These are phyloP conservation scores for Megaleporinus macrocephalus DNA, from an alignment of 2,113 vertebrate species.

Conservation along the genomic window DNA sequence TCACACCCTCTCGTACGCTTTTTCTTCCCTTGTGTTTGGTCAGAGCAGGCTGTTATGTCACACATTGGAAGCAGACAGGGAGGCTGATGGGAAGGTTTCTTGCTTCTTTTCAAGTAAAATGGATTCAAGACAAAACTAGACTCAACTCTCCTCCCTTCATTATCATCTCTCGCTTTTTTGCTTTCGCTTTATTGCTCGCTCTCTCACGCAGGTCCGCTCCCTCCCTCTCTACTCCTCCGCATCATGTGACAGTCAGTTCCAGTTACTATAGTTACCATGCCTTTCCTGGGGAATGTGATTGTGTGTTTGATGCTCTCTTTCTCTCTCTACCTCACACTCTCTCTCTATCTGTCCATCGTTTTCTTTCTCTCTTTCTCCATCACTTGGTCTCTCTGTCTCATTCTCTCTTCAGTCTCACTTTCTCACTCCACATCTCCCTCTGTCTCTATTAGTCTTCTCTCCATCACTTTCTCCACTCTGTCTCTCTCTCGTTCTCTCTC, in stretches of 20 bases:
- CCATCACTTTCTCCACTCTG: slow-evolving; percentile 18
- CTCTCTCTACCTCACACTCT: slow-evolving; percentile 37
- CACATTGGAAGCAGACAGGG: not conserved
- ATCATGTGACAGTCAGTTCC: slow-evolving; percentile 78
- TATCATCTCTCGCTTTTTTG: slow-evolving; percentile 46
- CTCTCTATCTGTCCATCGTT: slow-evolving; percentile 20
- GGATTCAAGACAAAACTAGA: slow-evolving; percentile 12
- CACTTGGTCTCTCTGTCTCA: slow-evolving; percentile 42
- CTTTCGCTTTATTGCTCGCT: slow-evolving; percentile 47
- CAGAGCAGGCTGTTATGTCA: slow-evolving; percentile 14
- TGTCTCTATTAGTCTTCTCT: not conserved
- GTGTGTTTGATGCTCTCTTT: slow-evolving; percentile 58
- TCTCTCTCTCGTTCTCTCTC: slow-evolving; percentile 49
- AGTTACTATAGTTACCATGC: slow-evolving; percentile 79
- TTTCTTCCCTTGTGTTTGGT: slow-evolving; percentile 28
- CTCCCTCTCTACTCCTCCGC: slow-evolving; percentile 64
- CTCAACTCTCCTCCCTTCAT: slow-evolving; percentile 42
- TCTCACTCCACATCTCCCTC: slow-evolving; percentile 18
- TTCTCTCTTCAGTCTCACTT: slow-evolving; percentile 48
- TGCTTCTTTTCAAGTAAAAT: not conserved
- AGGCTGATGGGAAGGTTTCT: slow-evolving; percentile 13
- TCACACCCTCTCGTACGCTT: slow-evolving; percentile 42
- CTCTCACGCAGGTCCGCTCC: slow-evolving; percentile 45
- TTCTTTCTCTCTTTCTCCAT: slow-evolving; percentile 48
- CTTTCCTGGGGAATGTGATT: slow-evolving; percentile 76